phyloP scores from a whole-genome alignment of 2,888 invertebrate species.

The Pyrgus malvae region DNA sequence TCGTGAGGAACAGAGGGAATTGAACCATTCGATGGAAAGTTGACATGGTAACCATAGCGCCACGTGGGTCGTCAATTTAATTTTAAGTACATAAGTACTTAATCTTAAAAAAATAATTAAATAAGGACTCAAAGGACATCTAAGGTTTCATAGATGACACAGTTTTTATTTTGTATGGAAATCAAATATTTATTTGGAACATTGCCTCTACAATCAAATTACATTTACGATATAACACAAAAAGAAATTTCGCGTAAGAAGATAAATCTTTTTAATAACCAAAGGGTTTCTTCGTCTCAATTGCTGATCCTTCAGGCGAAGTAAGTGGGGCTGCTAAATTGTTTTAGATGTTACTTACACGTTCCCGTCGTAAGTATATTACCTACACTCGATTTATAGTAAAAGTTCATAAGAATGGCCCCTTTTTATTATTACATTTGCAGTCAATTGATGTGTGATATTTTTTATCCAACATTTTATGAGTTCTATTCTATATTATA shows the following conservation, averaged over 20 bases:
- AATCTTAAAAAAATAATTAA: no score
- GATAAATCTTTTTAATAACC: constrained; percentile 35
- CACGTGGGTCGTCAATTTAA: no score
- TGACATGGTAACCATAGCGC: no score
- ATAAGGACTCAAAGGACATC: no score
- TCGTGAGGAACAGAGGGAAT: no score
- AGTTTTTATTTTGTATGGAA: no score
- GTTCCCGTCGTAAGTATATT: constrained; percentile 58
- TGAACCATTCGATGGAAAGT: no score
- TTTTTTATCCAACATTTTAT: neutral
- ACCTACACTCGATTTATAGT: constrained; percentile 53
- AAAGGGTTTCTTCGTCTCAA: constrained; percentile 29
- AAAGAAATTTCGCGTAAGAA: constrained; percentile 28
- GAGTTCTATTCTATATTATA: no score
- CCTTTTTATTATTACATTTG: constrained; percentile 49
- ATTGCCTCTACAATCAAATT: no score
- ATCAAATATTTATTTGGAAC: no score
- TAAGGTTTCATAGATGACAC: no score
- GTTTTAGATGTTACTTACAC: constrained; percentile 58
- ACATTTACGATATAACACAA: constrained; percentile 2
- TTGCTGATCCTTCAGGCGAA: constrained; percentile 35
- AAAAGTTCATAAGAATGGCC: constrained; percentile 47
- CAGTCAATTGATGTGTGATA: constrained; percentile 32
- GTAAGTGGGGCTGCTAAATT: constrained; percentile 60
- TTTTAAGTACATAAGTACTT: no score